A percentile compares a stretch with the other conserved stretches of the same genome.
Evolutionary conservation across 1,140 invertebrate genomes (phyloP).

Genomic region (Brachionus angularis): DNA sequence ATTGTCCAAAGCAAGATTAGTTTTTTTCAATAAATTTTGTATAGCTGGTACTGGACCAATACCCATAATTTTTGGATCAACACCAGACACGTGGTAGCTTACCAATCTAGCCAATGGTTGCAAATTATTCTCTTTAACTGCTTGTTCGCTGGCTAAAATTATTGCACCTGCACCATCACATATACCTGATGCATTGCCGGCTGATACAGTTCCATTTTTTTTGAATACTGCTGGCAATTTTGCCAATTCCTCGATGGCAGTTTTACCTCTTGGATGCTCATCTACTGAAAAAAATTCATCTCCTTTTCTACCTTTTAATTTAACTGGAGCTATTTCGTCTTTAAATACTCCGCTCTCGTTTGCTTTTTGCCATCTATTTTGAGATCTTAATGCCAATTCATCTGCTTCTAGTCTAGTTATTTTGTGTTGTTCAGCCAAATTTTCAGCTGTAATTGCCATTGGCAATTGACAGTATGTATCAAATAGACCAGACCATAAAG

Average conservation of each 20-base stretch:
- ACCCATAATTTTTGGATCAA: constrained; percentile 67
- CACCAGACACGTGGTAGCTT: constrained; percentile 60
- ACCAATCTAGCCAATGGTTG: constrained; percentile 63
- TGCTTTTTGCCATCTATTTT: constrained; percentile 67
- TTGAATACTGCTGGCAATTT: constrained; percentile 85
- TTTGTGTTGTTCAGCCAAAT: constrained; percentile 83
- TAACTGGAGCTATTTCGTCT: constrained; percentile 80
- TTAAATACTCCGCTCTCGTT: constrained; percentile 81
- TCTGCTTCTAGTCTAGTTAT: constrained; percentile 81
- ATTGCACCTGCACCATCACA: constrained; percentile 90
- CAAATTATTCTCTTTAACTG: constrained; percentile 73
- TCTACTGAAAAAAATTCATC: constrained; percentile 75
- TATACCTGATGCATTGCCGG: constrained; percentile 89
- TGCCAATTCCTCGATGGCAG: constrained; percentile 74
- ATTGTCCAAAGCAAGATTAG: constrained; percentile 73
- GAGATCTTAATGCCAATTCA: constrained; percentile 76
- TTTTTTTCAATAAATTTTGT: constrained; percentile 67
- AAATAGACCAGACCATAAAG: constrained; percentile 81
- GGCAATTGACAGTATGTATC: constrained; percentile 84
- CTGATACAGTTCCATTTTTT: constrained; percentile 89
- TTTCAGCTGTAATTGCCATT: constrained; percentile 96
- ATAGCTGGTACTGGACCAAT: constrained; percentile 92
- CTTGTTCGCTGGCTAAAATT: constrained; percentile 82
- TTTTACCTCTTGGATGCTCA: constrained; percentile 87
- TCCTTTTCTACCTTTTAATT: constrained; percentile 73